phyloP scores from a whole-genome alignment of 1,140 invertebrate genomes.

The Colletes latitarsis region DNA sequence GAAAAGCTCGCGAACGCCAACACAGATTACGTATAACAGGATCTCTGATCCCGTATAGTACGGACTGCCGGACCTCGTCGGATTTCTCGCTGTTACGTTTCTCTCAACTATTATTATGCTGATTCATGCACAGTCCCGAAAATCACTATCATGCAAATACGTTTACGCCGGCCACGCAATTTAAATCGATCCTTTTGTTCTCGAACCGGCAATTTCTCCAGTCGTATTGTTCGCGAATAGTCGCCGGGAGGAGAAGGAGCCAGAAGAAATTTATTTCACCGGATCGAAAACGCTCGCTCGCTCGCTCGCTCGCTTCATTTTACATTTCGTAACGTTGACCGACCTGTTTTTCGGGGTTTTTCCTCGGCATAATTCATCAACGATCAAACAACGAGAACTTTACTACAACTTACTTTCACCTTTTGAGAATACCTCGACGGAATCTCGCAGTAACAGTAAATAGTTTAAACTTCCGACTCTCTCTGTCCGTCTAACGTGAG shows the following conservation, averaged over 20 bases:
- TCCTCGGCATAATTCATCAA: not conserved
- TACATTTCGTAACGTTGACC: not conserved
- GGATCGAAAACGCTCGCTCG: no score
- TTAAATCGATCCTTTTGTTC: slow-evolving; percentile 29
- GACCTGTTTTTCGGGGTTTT: not conserved
- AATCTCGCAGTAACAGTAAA: slow-evolving; percentile 1
- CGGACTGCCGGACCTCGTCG: not conserved
- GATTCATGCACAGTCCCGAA: slow-evolving; percentile 11
- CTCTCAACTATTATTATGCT: slow-evolving; percentile 31
- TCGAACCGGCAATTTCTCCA: not conserved
- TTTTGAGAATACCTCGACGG: not conserved
- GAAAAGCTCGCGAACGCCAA: slow-evolving; percentile 33
- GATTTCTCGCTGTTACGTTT: slow-evolving; percentile 26
- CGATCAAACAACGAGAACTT: not conserved
- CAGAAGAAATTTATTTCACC: not conserved
- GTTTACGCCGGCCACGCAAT: not conserved
- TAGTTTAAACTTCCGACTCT: not conserved
- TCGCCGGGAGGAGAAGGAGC: not conserved
- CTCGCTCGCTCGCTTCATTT: no score
- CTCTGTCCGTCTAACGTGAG: no score
- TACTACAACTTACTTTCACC: not conserved
- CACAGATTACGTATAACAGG: slow-evolving; percentile 32
- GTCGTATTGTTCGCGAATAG: not conserved
- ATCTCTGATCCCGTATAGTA: slow-evolving; percentile 15
- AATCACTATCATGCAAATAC: slow-evolving; percentile 26